Evolutionary conservation across 2,888 invertebrate species (phyloP).

Genomic region (Alentia gelatinosa): DNA sequence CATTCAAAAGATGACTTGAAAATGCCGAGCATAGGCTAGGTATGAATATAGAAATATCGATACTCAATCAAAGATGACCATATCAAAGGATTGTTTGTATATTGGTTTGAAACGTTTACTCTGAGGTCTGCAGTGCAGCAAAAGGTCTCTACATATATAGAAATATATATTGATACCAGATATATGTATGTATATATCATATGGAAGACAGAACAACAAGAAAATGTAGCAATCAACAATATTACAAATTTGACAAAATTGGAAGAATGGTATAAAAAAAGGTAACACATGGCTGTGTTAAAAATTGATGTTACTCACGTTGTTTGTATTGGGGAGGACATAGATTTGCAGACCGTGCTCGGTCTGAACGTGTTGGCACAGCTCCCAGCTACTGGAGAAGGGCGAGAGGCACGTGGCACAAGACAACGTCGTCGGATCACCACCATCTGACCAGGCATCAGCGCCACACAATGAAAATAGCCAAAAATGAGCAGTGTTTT

Average conservation of each 20-base stretch:
- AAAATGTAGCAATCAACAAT: not conserved
- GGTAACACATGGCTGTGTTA: conserved; percentile 15
- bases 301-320: conserved; percentile 53
- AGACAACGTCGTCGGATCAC: conserved; percentile 55
- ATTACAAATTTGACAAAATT: conserved; percentile 11
- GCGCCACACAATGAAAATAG: not conserved
- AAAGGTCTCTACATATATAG: not conserved
- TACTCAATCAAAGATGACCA: not conserved
- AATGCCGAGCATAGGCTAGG: not conserved
- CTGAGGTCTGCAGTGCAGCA: not conserved
- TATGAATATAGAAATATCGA: not conserved
- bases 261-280: not conserved
- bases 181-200: not conserved
- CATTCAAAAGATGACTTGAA: not conserved
- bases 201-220: conserved; percentile 8
- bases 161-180: not conserved
- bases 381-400: conserved; percentile 60
- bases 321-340: conserved; percentile 51
- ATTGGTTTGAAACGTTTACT: not conserved
- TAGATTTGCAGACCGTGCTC: conserved; percentile 60
- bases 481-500: not conserved
- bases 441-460: conserved; percentile 26
- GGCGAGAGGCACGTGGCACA: conserved; percentile 57
- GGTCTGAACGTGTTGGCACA: conserved; percentile 58
- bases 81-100: not conserved